These are phyloP conservation scores for Champsocephalus esox DNA, from an alignment of 2,797 vertebrate genomes.

Conservation along the genomic window DNA sequence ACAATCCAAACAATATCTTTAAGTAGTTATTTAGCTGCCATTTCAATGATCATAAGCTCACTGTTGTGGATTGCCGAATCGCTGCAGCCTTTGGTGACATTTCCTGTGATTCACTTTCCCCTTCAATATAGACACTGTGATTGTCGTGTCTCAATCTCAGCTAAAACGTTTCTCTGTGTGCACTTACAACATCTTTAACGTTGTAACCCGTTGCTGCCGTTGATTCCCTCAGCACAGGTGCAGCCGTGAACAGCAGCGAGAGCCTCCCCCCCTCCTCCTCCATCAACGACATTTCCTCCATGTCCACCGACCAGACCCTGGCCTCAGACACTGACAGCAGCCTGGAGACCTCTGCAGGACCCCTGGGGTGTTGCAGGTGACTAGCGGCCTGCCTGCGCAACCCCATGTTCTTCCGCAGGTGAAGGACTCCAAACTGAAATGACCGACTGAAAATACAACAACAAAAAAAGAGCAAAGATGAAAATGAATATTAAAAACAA, in stretches of 20 bases:
- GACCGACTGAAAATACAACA: constrained; percentile 29
- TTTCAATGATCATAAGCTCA: not conserved
- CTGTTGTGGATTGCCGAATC: not conserved
- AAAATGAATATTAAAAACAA: constrained; percentile 73
- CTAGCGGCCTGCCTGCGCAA: constrained; percentile 99
- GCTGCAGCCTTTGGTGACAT: constrained; percentile 11
- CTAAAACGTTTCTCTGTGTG: constrained; percentile 21
- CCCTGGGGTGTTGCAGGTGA: constrained; percentile 99
- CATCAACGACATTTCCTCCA: constrained; percentile 99
- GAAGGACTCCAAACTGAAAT: constrained; percentile 75
- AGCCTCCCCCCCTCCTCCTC: constrained; percentile 98
- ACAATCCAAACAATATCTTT: not conserved
- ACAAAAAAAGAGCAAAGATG: constrained; percentile 48
- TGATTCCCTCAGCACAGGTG: constrained; percentile 99
- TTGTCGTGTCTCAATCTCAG: constrained; percentile 34
- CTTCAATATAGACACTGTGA: constrained; percentile 54
- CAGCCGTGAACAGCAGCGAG: constrained; percentile 99
- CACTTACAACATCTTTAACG: constrained; percentile 67
- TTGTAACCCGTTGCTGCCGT: constrained; percentile 93
- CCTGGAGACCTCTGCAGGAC: constrained; percentile 98
- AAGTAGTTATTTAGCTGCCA: not conserved
- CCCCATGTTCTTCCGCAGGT: constrained; percentile 98
- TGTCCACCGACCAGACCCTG: constrained; percentile 99
- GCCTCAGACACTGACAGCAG: constrained; percentile 99
- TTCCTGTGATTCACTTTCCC: constrained; percentile 42